These are phyloP conservation scores for Eremobia ochroleuca DNA, from an alignment of 2,888 invertebrate species.

Conservation along the genomic window DNA sequence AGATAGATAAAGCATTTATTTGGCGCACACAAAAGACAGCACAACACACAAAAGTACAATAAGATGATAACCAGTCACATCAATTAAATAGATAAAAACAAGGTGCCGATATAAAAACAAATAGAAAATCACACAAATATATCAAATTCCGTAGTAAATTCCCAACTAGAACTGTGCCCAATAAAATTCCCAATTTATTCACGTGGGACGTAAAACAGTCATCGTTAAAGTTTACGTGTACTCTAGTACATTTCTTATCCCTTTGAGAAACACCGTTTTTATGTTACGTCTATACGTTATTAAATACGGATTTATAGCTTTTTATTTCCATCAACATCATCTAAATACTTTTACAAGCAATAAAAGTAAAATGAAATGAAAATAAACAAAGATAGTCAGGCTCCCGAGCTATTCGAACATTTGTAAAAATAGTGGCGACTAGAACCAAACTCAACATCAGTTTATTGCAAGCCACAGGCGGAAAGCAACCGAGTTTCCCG, in stretches of 20 bases:
- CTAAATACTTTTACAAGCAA: constrained; percentile 57
- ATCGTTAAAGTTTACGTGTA: constrained; percentile 52
- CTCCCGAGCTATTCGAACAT: constrained; percentile 69
- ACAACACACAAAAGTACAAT: no score
- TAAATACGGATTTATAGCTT: constrained; percentile 51
- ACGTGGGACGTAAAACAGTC: constrained; percentile 47
- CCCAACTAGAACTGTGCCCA: constrained; percentile 29
- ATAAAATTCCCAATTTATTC: constrained; percentile 55
- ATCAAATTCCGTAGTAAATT: constrained; percentile 39
- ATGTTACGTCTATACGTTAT: constrained; percentile 49
- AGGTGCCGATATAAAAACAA: no score
- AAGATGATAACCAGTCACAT: no score
- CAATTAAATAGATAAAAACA: no score
- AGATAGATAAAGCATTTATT: no score
- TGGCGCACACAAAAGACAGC: no score
- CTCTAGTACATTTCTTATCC: constrained; percentile 44
- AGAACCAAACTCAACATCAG: constrained; percentile 71
- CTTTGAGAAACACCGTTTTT: constrained; percentile 41
- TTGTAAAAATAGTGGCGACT: constrained; percentile 81
- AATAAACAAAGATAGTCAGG: constrained; percentile 49
- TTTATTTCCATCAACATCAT: constrained; percentile 56
- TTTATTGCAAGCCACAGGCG: constrained; percentile 74
- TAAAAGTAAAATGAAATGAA: constrained; percentile 56
- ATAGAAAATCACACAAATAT: no score
- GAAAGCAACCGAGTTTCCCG: constrained; percentile 73